Evolutionary conservation across 2,888 invertebrate species (phyloP), one percentile per base, ranked within the genome.

Genomic region (Clitarchus hookeri): DNA sequence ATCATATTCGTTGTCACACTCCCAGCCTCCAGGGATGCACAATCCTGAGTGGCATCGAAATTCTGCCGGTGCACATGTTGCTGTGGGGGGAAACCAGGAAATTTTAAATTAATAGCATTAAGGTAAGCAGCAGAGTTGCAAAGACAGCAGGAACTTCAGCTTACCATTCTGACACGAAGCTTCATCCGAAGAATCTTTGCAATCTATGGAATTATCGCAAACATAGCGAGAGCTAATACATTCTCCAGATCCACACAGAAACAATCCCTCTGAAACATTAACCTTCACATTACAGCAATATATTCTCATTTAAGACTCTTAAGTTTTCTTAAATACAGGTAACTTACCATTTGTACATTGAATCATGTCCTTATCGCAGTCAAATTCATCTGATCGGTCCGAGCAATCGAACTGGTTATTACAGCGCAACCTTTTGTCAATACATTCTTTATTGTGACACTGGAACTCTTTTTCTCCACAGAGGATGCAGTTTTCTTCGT

Each of bases 201-300:
- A 98, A 91, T 98, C 97, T 83, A 92, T 91, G n/a, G 93, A 92
- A 0, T 93, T 93, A 90, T 98, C 96, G 90, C 97, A 97, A 83
- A 95, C 93, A 92, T 94, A 94, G 84, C 91, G 92, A 87, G 94
- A 91, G 9, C 94, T 93, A 85, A 98, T 94, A 90, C 98, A 98
- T 27, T 93, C 92, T 0, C 95, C 95, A 88, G 94, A 93, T 44
- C 91, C 91, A 90, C 97, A 97, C 87, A 94, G 94, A 90, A 93
- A 96, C 90, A 92, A 91, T 0, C 92, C 92, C 0, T 90, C 89
- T 6, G 90, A 86, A 87, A 23, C 65, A 9, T 65, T 65, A 6
- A 16, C n/a, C n/a, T n/a, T n/a, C n/a, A n/a, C n/a, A n/a, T n/a
- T n/a, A n/a, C n/a, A n/a, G n/a, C n/a, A n/a, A n/a, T n/a, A n/a